These are phyloP conservation scores for Myiozetetes cayanensis DNA, from an alignment of 2,113 vertebrate species.

Conservation along the genomic window DNA sequence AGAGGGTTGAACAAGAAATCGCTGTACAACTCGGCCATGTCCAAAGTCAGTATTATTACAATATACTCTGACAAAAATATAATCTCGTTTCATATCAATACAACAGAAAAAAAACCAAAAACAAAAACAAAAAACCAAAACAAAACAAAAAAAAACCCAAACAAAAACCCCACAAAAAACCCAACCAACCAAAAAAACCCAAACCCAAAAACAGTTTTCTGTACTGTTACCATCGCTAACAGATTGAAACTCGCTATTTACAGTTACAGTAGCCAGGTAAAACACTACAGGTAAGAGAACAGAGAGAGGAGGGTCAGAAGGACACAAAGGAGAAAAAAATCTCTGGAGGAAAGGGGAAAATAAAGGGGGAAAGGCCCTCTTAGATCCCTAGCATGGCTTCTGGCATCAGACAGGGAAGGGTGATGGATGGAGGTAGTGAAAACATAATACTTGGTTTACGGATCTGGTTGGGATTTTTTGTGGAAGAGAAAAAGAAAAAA, in stretches of 20 bases:
- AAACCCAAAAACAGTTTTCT: conserved; percentile 56
- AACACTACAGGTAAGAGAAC: not conserved
- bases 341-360: not conserved
- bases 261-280: conserved; percentile 73
- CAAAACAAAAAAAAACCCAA: no score
- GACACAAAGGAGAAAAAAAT: not conserved
- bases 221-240: conserved; percentile 72
- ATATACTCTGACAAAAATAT: conserved; percentile 84
- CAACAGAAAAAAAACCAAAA: conserved; percentile 56
- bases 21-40: conserved; percentile 72
- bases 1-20: conserved; percentile 35
- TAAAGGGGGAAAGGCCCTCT: not conserved
- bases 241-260: conserved; percentile 72
- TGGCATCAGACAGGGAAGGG: not conserved
- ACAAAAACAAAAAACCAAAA: not conserved
- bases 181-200: not conserved
- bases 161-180: not conserved
- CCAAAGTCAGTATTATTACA: conserved; percentile 77
- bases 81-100: conserved; percentile 82
- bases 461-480: not conserved
- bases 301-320: not conserved
- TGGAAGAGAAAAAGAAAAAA: not conserved
- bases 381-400: not conserved
- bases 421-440: not conserved
- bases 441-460: not conserved